Conservation (phyloP, 2,888 invertebrate species). For the Byasa hedistus region DNA sequence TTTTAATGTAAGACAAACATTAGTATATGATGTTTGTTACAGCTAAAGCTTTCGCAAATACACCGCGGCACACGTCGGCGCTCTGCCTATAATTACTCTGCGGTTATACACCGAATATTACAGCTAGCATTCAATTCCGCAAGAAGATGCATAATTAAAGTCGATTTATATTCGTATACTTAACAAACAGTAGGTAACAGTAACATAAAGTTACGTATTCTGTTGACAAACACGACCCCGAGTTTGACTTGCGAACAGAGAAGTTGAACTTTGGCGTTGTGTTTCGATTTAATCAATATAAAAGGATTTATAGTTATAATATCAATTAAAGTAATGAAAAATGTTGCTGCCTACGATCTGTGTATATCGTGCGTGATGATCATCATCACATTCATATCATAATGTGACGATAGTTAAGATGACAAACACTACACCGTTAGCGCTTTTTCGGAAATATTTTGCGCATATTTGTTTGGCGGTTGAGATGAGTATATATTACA, state of each 20-base stretch:
- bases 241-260: neutral
- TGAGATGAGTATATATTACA: no score
- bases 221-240: conserved; percentile 12
- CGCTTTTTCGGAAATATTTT: no score
- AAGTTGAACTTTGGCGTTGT: neutral
- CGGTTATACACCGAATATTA: conserved; percentile 17
- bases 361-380: no score
- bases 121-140: conserved; percentile 19
- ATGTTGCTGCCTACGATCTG: no score
- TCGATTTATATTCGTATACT: conserved; percentile 22
- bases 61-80: conserved; percentile 8
- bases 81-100: conserved; percentile 25
- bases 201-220: conserved; percentile 8
- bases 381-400: no score
- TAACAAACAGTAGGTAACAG: conserved; percentile 18
- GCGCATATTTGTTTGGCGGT: no score
- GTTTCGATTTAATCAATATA: neutral
- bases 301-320: neutral
- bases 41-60: conserved; percentile 17
- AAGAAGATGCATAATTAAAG: conserved; percentile 26
- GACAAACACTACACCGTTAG: no score
- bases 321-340: no score
- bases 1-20: conserved; percentile 18
- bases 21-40: conserved; percentile 16
- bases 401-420: no score